Conservation (phyloP, 64 coral and sea anemone species). For the Dendrophyllia cribrosa region DNA sequence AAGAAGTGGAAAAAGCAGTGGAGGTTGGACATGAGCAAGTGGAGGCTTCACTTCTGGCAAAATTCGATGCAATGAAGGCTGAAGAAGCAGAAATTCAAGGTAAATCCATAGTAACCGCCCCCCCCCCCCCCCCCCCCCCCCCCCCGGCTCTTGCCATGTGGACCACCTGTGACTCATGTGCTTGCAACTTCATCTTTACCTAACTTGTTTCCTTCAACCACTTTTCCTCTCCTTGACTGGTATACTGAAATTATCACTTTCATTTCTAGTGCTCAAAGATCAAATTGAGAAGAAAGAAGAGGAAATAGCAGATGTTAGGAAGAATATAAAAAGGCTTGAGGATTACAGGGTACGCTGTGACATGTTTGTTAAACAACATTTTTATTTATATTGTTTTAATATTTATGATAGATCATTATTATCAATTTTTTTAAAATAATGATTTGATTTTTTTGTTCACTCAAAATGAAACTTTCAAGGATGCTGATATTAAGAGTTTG, state of each 20-base stretch:
- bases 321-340: constrained; percentile 60
- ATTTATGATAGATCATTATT: background rate
- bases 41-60: constrained; percentile 76
- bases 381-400: background rate
- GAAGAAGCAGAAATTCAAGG: constrained; percentile 79
- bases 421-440: background rate
- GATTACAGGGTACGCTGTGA: constrained; percentile 77
- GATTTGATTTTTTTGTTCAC: background rate
- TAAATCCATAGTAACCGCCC: background rate
- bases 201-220: no score
- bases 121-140: no score
- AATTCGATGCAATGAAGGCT: constrained; percentile 82
- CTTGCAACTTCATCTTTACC: no score
- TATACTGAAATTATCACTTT: background rate
- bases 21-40: constrained; percentile 93
- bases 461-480: background rate
- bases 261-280: constrained; percentile 50
- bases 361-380: background rate
- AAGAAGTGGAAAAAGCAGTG: constrained; percentile 85
- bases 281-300: constrained; percentile 72
- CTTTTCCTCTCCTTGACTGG: no score
- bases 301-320: constrained; percentile 80
- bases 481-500: no score
- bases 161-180: no score
- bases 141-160: no score